phyloP scores from a whole-genome alignment of 1,140 invertebrate genomes.

The Patella vulgata region DNA sequence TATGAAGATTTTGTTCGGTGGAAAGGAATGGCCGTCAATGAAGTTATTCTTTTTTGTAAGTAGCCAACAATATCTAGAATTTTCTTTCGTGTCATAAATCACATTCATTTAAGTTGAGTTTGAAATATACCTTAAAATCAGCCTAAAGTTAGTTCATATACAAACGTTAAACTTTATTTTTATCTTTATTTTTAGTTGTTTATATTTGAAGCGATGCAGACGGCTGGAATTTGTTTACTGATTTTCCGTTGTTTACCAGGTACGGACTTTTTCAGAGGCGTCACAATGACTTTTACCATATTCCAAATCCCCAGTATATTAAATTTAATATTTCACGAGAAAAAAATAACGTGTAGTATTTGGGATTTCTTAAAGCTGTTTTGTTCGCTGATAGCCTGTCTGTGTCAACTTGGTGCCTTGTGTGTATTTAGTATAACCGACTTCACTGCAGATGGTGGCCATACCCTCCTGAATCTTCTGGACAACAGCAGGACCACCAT shows the following conservation, averaged over 20 bases:
- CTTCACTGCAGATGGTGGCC: slow-evolving; percentile 38
- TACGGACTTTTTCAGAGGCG: slow-evolving; percentile 55
- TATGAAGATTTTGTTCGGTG: slow-evolving; percentile 57
- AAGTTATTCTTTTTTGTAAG: slow-evolving; percentile 51
- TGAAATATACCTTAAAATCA: too few species aligned
- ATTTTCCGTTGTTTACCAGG: slow-evolving; percentile 57
- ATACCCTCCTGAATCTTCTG: slow-evolving; percentile 17
- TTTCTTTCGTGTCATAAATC: neutral
- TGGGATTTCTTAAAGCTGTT: slow-evolving; percentile 29
- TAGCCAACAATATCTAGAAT: slow-evolving; percentile 1
- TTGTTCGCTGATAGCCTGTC: slow-evolving; percentile 12
- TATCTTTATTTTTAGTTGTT: slow-evolving; percentile 44
- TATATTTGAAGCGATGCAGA: slow-evolving; percentile 51
- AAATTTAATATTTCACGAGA: slow-evolving; percentile 50
- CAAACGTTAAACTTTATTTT: neutral
- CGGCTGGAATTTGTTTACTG: slow-evolving; percentile 53
- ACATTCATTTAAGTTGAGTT: too few species aligned
- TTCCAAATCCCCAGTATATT: slow-evolving; percentile 57
- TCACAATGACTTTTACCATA: slow-evolving; percentile 51
- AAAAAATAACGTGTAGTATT: slow-evolving; percentile 30
- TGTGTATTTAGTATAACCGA: slow-evolving; percentile 43
- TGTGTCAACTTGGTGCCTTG: slow-evolving; percentile 41
- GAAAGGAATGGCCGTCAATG: slow-evolving; percentile 56
- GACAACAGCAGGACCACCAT: slow-evolving; percentile 2
- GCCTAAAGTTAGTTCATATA: neutral